Base-by-base conservation (phyloP, 1,140 invertebrate genomes). In the Drosophila neocordata region DNA sequence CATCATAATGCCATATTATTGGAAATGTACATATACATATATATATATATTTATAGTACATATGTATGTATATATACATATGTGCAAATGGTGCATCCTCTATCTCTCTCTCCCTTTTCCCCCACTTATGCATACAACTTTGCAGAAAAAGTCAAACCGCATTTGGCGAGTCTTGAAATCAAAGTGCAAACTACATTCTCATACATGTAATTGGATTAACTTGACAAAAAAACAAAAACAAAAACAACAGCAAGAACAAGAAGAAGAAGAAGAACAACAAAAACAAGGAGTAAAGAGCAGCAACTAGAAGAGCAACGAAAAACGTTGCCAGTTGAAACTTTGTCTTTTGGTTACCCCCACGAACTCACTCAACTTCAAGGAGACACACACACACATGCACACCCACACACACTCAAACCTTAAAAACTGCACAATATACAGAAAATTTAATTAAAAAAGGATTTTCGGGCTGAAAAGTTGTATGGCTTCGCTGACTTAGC, bases 381-480 rank as follows among this genome's bases (percentile, higher is more conserved):
- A 60, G 69, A 38, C 67, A 61, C 61, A 20, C 71, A 58, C 38
- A 74, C 81, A 85, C 79, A 87, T 77, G 69, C 73, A 77, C 41
- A 70, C 69, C 51, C 44, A 60, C 63, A 35, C 44, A 58, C 55
- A 8, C 81, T 80, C 82, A 85, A 87, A 85, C 82, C 82, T 31
- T 82, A 87, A 85, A 85, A 85, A 87, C 82, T 85, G 82, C 82
- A 87, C 80, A 85, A 87, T 85, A 79, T 85, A 85, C 82, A 87
- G 78, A 85, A 85, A 85, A 85, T 85, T 85, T 85, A 85, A 85
- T 85, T 85, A 85, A 85, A 85, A 85, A 85, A 87, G 82, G 82
- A 87, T 85, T 85, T 85, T 85, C 74, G 78, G 78, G 65, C 70
- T 78, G 70, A 78, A 85, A 81, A 87, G 78, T 85, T 85, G 66